Evolutionary conservation across 2,888 invertebrate species (phyloP), one percentile per base, ranked within the genome.

Genomic region (Prostheceraeus crozeri): DNA sequence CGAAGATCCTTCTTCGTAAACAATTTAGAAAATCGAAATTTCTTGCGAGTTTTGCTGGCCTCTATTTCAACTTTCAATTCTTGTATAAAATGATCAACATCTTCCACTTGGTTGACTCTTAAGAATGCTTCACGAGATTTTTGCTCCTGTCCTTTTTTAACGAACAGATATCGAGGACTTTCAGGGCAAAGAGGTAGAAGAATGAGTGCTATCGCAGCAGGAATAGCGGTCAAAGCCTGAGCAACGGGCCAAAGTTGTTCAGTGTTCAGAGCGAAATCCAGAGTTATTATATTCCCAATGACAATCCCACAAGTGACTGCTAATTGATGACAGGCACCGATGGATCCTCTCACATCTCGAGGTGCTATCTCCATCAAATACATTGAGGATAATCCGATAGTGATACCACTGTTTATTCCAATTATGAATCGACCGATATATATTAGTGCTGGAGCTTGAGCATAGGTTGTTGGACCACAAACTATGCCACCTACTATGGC

Each of bases 341-440:
- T 72, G 1, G 77, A 88, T 57, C 91, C 91, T 60, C 89, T 78
- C 1, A 89, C 77, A 61, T 85, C 84, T 1, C 83, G 80, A 0
- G 91, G 91, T 0, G 89, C 85, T 70, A 91, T 87, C 77, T 91
- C 91, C 0, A 87, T 82, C 35, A 91, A 77, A 71, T 90, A 91
- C 83, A 91, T 84, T 0, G 90, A 89, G 0, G 85, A 85, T 1
- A 90, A 73, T 0, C 89, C 89, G 0, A 89, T 88, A 70, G 87
- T 87, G 46, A 90, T 73, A 0, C 94, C 94, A 81, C 91, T 93
- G 81, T 94, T 94, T 78, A 96, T 85, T 76, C 96, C 96, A 78
- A 96, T 94, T 79, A 96, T 85, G 81, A 93, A 88, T 79, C 94
- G 84, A 74, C 94, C 93, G 77, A 91, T 83, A 81, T 93, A 89